phyloP scores from a whole-genome alignment of 2,113 vertebrate genomes.

The Urocynchramus pylzowi region DNA sequence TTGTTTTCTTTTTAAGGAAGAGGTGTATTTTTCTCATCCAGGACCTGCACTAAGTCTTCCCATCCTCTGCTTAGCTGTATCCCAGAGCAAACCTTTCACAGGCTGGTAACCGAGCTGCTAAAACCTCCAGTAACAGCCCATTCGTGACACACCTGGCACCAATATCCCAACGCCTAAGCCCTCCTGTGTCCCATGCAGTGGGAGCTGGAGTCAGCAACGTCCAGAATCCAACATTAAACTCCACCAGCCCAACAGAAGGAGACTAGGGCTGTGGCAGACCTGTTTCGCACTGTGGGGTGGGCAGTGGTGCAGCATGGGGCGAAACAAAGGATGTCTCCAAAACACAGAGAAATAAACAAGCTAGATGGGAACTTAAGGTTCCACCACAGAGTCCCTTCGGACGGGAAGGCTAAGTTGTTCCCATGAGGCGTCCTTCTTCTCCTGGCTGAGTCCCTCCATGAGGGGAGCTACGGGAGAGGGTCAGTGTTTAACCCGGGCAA shows the following conservation, averaged over 20 bases:
- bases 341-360: not conserved
- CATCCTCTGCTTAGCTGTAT: not conserved
- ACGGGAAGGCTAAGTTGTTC: not conserved
- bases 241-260: not conserved
- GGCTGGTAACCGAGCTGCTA: not conserved
- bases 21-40: not conserved
- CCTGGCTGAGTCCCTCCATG: not conserved
- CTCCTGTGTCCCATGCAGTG: fast-evolving
- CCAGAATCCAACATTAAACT: not conserved
- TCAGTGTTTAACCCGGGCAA: fast-evolving
- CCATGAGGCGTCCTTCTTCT: not conserved
- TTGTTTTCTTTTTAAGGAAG: not conserved
- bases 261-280: fast-evolving
- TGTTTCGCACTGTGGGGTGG: fast-evolving
- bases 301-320: fast-evolving
- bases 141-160: fast-evolving
- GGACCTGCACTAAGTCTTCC: not conserved
- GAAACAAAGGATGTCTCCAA: not conserved
- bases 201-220: not conserved
- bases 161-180: not conserved
- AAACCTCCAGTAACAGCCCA: not conserved
- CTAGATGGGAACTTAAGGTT: not conserved
- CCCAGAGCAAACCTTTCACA: not conserved
- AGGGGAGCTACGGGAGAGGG: fast-evolving
- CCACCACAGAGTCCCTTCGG: fast-evolving